A percentile compares a stretch with the other conserved stretches of the same genome.
phyloP scores from a whole-genome alignment of 2,888 invertebrate species.

The Spicauda simplicius region DNA sequence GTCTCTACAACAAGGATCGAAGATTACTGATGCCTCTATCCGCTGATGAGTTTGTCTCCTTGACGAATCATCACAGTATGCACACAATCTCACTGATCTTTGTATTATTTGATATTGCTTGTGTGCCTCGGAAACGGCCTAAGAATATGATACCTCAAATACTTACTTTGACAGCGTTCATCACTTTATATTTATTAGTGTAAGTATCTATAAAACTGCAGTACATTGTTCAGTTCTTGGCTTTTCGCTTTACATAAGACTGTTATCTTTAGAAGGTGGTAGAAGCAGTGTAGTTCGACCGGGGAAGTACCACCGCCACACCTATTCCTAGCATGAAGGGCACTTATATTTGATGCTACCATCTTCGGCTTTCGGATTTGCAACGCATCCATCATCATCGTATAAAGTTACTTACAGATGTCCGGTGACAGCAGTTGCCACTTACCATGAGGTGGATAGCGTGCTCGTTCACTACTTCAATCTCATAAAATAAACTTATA shows the following conservation, averaged over 20 bases:
- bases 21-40: conserved; percentile 60
- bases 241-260: neutral
- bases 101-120: conserved; percentile 60
- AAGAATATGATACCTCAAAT: conserved; percentile 42
- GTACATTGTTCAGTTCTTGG: neutral
- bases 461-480: no score
- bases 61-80: conserved; percentile 73
- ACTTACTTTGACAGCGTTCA: conserved; percentile 32
- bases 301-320: no score
- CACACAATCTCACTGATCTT: conserved; percentile 66
- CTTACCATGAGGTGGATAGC: no score
- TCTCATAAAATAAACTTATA: no score
- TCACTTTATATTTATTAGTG: conserved; percentile 39
- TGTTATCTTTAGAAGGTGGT: no score
- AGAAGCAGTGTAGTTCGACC: no score
- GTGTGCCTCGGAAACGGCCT: conserved; percentile 62
- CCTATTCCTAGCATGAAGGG: no score
- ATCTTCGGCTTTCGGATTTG: no score
- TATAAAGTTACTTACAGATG: no score
- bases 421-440: no score
- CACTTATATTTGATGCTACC: no score
- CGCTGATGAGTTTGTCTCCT: conserved; percentile 59
- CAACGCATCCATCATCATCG: no score
- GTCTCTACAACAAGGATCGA: conserved; percentile 64
- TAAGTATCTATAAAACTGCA: conserved; percentile 35